Base-by-base conservation (phyloP, 2,888 invertebrate species). In the Cheilosia urbana region DNA sequence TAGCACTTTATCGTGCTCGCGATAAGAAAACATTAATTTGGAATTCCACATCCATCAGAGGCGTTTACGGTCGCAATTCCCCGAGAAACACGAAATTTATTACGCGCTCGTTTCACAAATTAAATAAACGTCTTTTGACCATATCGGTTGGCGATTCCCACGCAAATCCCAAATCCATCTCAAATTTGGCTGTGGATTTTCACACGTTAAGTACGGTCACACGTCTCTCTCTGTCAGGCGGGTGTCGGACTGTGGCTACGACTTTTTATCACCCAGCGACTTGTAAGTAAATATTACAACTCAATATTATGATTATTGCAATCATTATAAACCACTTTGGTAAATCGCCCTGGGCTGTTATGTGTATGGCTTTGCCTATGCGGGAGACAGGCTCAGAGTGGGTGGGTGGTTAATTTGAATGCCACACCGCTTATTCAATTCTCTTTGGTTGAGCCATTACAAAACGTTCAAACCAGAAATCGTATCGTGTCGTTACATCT, bases 401-500 rank as follows among this genome's bases (percentile, higher is more conserved):
- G 51, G 84, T 84, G 65, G 84, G 84, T 62, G 75, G 69, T 63
- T 57, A 73, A 68, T 63, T 55, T 55, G 72, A 83, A 73, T 72
- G 82, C 82, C 66, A 72, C 53, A 51, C 66, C 76, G 30, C 76
- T 68, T 73, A 65, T 79, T 68, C 58, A 57, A 72, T 78, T 73
- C 40, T 34, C 40, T 62, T 73, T 80, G 63, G 57, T 69, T 58
- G 21, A 58, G 15, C 71, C 55, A 66, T 71, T 84, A 79, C 78
- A 73, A 79, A 83, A 79, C 69, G 75, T 58, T 76, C 51, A 72
- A 71, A 71, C 77, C 60, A 73, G 78, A 79, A 75, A 75, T 78
- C 63, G 40, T 75, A 79, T 76, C 84, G 71, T 4, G 21, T n/a
- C 42, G 66, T 45, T 58, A 71, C 58, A 75, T 84, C 84, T 17